Base-by-base conservation (phyloP, 92 coral and sea anemone species). In the Phenganax subtilis region DNA sequence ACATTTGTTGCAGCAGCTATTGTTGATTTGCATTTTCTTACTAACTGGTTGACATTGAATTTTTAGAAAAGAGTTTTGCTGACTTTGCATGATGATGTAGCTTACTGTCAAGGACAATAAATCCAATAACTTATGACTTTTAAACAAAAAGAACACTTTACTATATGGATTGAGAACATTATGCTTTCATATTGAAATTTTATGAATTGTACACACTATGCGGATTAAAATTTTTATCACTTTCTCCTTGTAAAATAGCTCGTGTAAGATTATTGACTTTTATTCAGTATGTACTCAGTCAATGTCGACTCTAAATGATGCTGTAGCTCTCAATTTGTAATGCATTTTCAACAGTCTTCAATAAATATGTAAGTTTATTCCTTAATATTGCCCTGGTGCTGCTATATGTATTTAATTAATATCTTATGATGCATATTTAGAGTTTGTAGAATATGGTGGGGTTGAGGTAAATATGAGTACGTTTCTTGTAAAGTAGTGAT, bases 41-140 rank as follows among this genome's bases (percentile, higher is more conserved):
- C 47, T 37, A 37, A 37, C 47, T 37, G 47, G 76, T 54, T 51
- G 51, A 54, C 57, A 4, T 54, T 72, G 14, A 31, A 69, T 30
- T 75, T 75, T 75, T 60, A 76, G 81, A 76, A 76, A 57, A 68
- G 81, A 57, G 71, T 69, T 60, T 76, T 76, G 81, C 69, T 76
- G 68, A 76, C 20, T 29, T 76, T 57, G 67, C 69, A 58, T 44
- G 7, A 47, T 47, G 81, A 76, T 12, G 81, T 58, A 58, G 16
- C 31, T 12, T 27, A 76, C 57, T 57, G 55, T 58, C 70, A 76
- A 57, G 29, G 57, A 58, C 69, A 25, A 54, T 76, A 57, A 55
- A 52, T 30, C 51, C 9, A 44, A 72, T n/a, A 52, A 3, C 14
- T 17, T 61, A 17, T 7, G 8, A 1, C n/a, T 7, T 28, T 10